A percentile compares a stretch with the other conserved stretches of the same genome.
Evolutionary conservation across 2,797 vertebrate genomes (phyloP).

Genomic region (Aldrovandia affinis): DNA sequence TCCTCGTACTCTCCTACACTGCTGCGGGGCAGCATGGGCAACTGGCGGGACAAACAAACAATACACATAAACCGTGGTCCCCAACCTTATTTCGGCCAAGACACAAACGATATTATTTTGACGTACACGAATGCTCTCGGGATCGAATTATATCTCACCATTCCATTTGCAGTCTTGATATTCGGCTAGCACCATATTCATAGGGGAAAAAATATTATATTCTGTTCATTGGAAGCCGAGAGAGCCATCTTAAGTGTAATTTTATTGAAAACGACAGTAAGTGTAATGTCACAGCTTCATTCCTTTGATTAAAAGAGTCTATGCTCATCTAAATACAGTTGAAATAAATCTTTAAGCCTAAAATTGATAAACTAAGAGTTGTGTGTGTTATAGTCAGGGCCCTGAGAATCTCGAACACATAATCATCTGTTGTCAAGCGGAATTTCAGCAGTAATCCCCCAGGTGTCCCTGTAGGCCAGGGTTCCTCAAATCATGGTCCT

Average conservation of each 20-base stretch:
- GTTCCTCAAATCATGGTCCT: too few relatives aligned
- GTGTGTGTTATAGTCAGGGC: too few relatives aligned
- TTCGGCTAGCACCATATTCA: neutral
- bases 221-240: neutral
- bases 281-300: too few relatives aligned
- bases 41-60: constrained; percentile 48
- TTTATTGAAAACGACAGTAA: neutral
- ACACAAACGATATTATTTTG: neutral
- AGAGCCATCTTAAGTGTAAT: neutral
- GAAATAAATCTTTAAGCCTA: too few relatives aligned
- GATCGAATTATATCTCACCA: neutral
- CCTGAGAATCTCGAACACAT: too few relatives aligned
- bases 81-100: neutral
- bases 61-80: neutral
- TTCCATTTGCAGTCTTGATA: neutral
- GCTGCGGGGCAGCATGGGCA: constrained; percentile 46
- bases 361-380: too few relatives aligned
- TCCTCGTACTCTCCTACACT: constrained; percentile 52
- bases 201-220: too few relatives aligned
- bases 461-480: too few relatives aligned
- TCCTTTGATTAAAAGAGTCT: too few relatives aligned
- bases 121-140: neutral
- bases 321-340: too few relatives aligned
- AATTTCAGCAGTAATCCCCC: too few relatives aligned
- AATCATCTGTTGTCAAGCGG: too few relatives aligned